Evolutionary conservation across 2,888 invertebrate genomes (phyloP).

Genomic region (Autographa gamma): DNA sequence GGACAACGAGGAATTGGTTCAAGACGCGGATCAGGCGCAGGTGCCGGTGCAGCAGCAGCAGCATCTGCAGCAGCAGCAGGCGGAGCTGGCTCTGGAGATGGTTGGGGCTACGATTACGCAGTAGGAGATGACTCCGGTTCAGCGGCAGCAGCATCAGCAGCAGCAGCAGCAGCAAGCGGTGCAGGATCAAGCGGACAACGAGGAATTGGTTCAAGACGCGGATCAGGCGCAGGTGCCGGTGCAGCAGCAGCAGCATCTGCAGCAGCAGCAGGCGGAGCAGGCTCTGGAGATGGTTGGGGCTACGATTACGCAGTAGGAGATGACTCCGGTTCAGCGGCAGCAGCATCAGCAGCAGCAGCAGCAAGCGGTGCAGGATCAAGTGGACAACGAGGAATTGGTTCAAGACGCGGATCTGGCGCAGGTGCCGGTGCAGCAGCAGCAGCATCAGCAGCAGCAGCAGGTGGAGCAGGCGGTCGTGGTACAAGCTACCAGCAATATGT

Average conservation of each 20-base stretch:
- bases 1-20: slow-evolving; percentile 1
- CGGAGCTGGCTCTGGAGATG: background rate
- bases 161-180: too few relatives aligned
- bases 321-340: slow-evolving; percentile 13
- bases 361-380: background rate
- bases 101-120: too few relatives aligned
- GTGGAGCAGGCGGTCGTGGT: background rate
- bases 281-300: background rate
- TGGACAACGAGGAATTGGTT: background rate
- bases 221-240: background rate
- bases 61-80: background rate
- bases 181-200: too few relatives aligned
- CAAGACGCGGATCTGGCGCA: slow-evolving; percentile 13
- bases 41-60: background rate
- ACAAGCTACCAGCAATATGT: background rate
- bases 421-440: slow-evolving; percentile 6
- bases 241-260: slow-evolving; percentile 27
- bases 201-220: too few relatives aligned
- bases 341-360: slow-evolving; percentile 19
- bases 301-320: background rate
- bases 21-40: background rate
- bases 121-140: too few relatives aligned
- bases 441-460: slow-evolving; percentile 12
- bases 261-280: slow-evolving; percentile 27
- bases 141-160: too few relatives aligned